Conservation (phyloP, 2,888 invertebrate species). For the Mactromeris polynyma region DNA sequence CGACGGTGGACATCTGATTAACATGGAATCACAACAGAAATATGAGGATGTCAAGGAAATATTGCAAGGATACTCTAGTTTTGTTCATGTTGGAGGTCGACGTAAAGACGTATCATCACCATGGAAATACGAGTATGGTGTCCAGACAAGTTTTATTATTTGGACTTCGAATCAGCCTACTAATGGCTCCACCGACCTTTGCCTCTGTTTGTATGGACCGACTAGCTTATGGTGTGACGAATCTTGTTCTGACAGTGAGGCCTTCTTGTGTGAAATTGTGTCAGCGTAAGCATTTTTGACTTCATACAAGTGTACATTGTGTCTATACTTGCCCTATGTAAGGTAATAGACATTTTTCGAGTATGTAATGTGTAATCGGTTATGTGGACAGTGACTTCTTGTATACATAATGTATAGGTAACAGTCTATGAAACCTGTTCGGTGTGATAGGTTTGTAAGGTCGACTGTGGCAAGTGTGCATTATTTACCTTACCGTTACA, state of each 20-base stretch:
- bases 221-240: not conserved
- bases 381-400: too few species aligned
- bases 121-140: slow-evolving; percentile 6
- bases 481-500: too few species aligned
- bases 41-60: not conserved
- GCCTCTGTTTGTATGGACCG: not conserved
- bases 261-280: not conserved
- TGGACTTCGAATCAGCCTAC: not conserved
- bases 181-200: not conserved
- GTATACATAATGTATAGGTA: too few species aligned
- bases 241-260: not conserved
- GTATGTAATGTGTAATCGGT: too few species aligned
- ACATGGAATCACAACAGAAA: slow-evolving; percentile 7
- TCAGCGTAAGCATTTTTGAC: too few species aligned
- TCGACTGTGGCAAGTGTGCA: too few species aligned
- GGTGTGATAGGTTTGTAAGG: too few species aligned
- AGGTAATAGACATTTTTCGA: too few species aligned
- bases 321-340: too few species aligned
- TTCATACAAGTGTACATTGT: too few species aligned
- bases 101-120: slow-evolving; percentile 13
- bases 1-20: slow-evolving; percentile 18
- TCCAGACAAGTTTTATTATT: not conserved
- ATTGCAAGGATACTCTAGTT: not conserved
- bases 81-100: not conserved
- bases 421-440: too few species aligned